Evolutionary conservation across 1,140 invertebrate genomes (phyloP).

Genomic region (Cherax destructor): DNA sequence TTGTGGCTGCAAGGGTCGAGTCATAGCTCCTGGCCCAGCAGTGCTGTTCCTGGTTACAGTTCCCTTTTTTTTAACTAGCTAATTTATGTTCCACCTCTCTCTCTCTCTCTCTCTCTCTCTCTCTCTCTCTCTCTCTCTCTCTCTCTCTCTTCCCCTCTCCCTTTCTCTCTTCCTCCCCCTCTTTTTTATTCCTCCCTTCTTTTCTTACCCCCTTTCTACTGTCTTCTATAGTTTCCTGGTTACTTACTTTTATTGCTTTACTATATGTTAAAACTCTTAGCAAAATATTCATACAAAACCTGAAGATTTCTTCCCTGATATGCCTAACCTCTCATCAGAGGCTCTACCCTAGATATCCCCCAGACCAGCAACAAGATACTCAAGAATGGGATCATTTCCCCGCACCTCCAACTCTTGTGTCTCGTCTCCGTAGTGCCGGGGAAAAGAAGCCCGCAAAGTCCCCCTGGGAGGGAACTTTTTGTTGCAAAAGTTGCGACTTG

Average conservation of each 20-base stretch:
- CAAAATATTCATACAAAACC: too few relatives aligned
- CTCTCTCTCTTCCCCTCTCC: not conserved
- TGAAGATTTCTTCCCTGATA: not conserved
- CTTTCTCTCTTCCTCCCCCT: not conserved
- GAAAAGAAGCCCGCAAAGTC: not conserved
- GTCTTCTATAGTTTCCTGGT: not conserved
- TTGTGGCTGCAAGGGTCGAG: too few relatives aligned
- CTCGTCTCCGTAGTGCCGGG: not conserved
- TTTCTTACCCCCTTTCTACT: not conserved
- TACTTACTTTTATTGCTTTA: not conserved
- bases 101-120: not conserved
- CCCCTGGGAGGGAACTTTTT: not conserved
- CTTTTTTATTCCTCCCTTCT: not conserved
- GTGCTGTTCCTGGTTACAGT: too few relatives aligned
- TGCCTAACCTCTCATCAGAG: not conserved
- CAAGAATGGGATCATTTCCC: not conserved
- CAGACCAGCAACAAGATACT: not conserved
- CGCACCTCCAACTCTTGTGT: not conserved
- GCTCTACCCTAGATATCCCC: too few relatives aligned
- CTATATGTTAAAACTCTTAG: too few relatives aligned
- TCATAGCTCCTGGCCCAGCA: too few relatives aligned
- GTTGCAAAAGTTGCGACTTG: too few relatives aligned
- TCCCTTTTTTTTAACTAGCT: too few relatives aligned
- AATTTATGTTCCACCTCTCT: too few relatives aligned
- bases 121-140: not conserved